These are phyloP conservation scores for Epistrophe grossulariae DNA, from an alignment of 2,888 invertebrate species.

Conservation along the genomic window DNA sequence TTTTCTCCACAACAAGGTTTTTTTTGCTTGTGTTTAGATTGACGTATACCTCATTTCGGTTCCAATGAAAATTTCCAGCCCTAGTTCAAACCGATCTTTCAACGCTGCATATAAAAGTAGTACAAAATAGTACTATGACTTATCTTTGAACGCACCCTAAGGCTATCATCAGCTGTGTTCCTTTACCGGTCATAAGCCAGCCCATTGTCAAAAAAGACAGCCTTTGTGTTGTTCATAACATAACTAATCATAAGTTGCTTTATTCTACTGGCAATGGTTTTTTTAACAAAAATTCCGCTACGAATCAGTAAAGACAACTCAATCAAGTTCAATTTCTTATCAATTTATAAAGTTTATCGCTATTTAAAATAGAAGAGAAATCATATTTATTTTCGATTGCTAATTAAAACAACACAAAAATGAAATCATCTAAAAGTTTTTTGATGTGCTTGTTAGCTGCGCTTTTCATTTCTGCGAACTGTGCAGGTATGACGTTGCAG, in stretches of 20 bases:
- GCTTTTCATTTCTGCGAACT: slow-evolving; percentile 78
- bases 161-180: too few species aligned
- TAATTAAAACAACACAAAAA: slow-evolving; percentile 64
- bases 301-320: slow-evolving; percentile 30
- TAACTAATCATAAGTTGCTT: slow-evolving; percentile 45
- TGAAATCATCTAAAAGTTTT: slow-evolving; percentile 80
- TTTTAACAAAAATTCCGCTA: slow-evolving; percentile 42
- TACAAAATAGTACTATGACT: too few species aligned
- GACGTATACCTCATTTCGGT: too few species aligned
- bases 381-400: neutral
- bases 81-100: too few species aligned
- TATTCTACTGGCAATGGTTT: slow-evolving; percentile 47
- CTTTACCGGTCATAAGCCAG: slow-evolving; percentile 31
- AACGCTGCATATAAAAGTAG: too few species aligned
- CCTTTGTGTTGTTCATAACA: slow-evolving; percentile 74
- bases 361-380: neutral
- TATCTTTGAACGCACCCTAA: slow-evolving; percentile 31
- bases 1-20: too few species aligned
- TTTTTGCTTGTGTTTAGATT: too few species aligned
- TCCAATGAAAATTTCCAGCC: too few species aligned
- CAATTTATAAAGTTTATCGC: neutral
- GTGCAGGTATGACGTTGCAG: slow-evolving; percentile 77
- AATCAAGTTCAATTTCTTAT: slow-evolving; percentile 39
- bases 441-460: slow-evolving; percentile 79
- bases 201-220: slow-evolving; percentile 55